Base-by-base conservation (phyloP, 2,113 vertebrate genomes). In the Cryptotis parvus region DNA sequence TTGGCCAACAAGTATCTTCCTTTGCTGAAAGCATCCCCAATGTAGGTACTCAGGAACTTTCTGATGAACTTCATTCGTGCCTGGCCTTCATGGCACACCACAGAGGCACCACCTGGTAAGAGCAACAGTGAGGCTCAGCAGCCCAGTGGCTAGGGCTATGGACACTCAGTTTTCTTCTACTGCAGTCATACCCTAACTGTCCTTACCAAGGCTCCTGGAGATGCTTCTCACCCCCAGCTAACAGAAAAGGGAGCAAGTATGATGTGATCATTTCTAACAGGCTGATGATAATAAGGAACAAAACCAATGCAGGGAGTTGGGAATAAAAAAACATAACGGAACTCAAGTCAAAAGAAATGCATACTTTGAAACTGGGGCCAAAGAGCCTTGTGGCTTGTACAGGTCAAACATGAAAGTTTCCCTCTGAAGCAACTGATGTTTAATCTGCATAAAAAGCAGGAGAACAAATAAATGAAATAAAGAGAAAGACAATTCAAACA, bases 391-490 rank as follows among this genome's bases (percentile, higher is more conserved):
- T n/a, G 29, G 22, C 22, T 78, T 41, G 12, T 3, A 41, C 16
- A 94, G 4, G 35, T 11, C 16, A 84, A 89, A 69, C 31, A 45
- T 88, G 2, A 20, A 55, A 72, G 69, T 55, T 63, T 81, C 16
- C 27, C 65, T 94, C 61, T 82, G 92, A 97, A 94, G 92, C 9
- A 86, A n/a, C 78, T 31, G 85, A 2, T 45, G 83, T 72, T 92
- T 96, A 96, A 94, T 75, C 41, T 86, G 86, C 70, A 94, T 94
- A 80, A 85, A 96, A 95, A 87, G 84, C 92, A 94, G 79, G 52
- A 58, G 12, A 70, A n/a, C 2, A 41, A 76, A 70, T 9, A 76
- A 18, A 77, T 37, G 35, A 27, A 39, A 80, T 31, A 49, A 52
- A 4, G 1, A 45, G 84, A 95, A 94, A 90, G 20, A 78, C 88